phyloP scores from a whole-genome alignment of 2,113 vertebrate genomes.

The Kryptolebias marmoratus region DNA sequence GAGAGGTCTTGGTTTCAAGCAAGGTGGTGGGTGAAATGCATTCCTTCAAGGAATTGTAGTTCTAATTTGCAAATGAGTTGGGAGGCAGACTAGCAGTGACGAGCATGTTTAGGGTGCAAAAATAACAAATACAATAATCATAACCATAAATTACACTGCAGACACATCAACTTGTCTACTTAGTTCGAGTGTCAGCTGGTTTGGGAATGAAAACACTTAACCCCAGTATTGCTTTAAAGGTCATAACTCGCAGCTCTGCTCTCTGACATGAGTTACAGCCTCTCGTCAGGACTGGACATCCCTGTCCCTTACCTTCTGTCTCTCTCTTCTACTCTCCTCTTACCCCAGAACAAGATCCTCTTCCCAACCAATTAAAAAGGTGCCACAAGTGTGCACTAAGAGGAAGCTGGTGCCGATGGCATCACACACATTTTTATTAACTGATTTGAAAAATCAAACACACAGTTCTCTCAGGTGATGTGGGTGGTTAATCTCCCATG shows the following conservation, averaged over 20 bases:
- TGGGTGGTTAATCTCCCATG: conserved; percentile 39
- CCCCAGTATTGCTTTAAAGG: conserved; percentile 50
- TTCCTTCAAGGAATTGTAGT: too few relatives aligned
- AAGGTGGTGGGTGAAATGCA: too few relatives aligned
- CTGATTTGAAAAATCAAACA: conserved; percentile 65
- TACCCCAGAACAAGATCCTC: conserved; percentile 52
- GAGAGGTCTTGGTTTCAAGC: too few relatives aligned
- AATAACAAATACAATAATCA: conserved; percentile 65
- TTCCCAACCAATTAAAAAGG: conserved; percentile 57
- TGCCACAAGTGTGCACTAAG: conserved; percentile 48
- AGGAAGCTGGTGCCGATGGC: conserved; percentile 57
- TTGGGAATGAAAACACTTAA: conserved; percentile 72
- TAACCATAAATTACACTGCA: conserved; percentile 55
- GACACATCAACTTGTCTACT: conserved; percentile 73
- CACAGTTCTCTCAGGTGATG: conserved; percentile 56
- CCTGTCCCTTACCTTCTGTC: conserved; percentile 43
- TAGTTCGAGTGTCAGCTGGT: conserved; percentile 62
- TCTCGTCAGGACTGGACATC: conserved; percentile 58
- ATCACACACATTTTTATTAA: conserved; percentile 63
- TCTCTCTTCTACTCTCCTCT: not conserved
- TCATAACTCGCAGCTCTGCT: conserved; percentile 63
- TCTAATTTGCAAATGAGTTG: conserved; percentile 10
- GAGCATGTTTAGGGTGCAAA: conserved; percentile 42
- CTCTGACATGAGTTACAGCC: conserved; percentile 60
- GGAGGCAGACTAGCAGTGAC: not conserved